Conservation (phyloP, 2,888 invertebrate species). For the Spilosoma lubricipeda region DNA sequence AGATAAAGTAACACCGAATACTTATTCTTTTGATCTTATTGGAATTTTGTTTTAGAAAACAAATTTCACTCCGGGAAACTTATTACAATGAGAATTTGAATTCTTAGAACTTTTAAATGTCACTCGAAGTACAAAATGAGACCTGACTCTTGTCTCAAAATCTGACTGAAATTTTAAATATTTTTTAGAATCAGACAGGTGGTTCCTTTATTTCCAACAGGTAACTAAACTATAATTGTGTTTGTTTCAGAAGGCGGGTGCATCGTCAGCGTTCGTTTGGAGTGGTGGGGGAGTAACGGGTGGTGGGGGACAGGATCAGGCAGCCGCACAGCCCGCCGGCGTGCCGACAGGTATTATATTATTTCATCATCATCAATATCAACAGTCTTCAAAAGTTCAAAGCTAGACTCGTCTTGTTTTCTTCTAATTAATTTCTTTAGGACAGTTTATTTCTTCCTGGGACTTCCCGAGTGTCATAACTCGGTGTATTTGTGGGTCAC, state of each 20-base stretch:
- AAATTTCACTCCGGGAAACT: neutral
- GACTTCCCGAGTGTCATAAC: too few species aligned
- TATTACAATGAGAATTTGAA: neutral
- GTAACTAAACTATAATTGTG: conserved; percentile 44
- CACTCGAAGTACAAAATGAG: neutral
- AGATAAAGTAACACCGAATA: neutral
- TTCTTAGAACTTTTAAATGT: neutral
- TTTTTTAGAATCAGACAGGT: neutral
- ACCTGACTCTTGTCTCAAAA: neutral
- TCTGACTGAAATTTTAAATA: neutral
- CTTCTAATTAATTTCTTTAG: too few species aligned
- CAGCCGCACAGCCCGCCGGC: conserved; percentile 85
- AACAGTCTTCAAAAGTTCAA: too few species aligned
- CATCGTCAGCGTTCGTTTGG: conserved; percentile 87
- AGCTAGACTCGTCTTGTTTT: too few species aligned
- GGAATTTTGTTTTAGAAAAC: neutral
- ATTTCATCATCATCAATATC: neutral
- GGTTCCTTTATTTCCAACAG: conserved; percentile 20
- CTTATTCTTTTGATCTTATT: neutral
- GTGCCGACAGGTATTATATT: conserved; percentile 85
- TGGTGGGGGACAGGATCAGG: conserved; percentile 86
- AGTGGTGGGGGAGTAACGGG: conserved; percentile 85
- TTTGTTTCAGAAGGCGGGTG: conserved; percentile 88
- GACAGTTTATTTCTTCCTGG: too few species aligned
- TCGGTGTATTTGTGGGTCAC: too few species aligned